Evolutionary conservation across 2,797 vertebrate genomes (phyloP), one percentile per base, ranked within the genome.

Genomic region (Sternarchorhynchus goeldii): DNA sequence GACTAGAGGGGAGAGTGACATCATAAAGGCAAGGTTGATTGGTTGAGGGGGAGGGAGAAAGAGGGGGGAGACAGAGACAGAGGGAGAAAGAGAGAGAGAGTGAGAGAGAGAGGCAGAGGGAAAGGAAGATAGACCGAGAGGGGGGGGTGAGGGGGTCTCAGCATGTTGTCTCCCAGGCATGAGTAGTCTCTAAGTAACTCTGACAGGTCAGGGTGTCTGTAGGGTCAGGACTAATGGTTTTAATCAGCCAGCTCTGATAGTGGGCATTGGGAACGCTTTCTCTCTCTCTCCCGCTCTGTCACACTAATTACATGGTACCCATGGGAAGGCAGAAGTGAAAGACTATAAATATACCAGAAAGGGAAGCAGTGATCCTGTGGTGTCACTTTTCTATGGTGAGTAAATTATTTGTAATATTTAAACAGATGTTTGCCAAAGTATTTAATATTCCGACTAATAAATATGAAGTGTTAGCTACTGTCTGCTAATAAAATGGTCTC

Each of bases 171-270:
- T 12, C 45, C 45, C 45, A 50, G 45, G 45, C 45, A 50, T 12
- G 45, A 50, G 45, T 50, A 50, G 45, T 50, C 45, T 21, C 50
- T 63, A 56, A 65, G 73, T 39, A 72, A 65, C 56, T 69, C 7
- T 55, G 36, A 69, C 58, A 53, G 58, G 69, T 50, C 50, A 73
- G 75, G 62, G 29, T 76, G 29, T 63, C 39, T 77, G 77, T 29
- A 21, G 59, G 56, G 59, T 83, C 41, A 77, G 71, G 72, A 76
- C 73, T 62, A 62, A 79, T 76, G 39, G 17, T 18, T 75, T 80
- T 83, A 77, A 81, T 81, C 72, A 68, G 76, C 2, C 16, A 18
- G 59, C 21, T 53, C 58, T 73, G 67, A 68, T 58, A 20, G 59
- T 34, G 60, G 29, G 34, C 34, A 76, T 71, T 45, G 59, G 62